Base-by-base conservation (phyloP, 2,888 invertebrate genomes). In the Masnerella sp. region DNA sequence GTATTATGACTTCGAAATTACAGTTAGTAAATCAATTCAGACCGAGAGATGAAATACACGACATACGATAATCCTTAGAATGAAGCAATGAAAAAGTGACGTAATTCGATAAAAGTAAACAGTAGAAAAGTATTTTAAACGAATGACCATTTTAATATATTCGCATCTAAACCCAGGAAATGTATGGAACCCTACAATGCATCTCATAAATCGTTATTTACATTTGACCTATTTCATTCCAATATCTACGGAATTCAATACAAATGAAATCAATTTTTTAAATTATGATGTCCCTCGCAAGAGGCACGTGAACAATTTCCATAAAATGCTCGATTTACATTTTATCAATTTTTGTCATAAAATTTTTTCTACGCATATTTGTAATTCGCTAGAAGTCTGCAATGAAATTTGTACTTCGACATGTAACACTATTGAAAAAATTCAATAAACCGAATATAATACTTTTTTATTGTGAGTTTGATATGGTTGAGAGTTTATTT, bases 201-300 rank as follows among this genome's bases (percentile, higher is more conserved):
- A 34, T 61, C 56, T 56, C 42, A 59, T 67, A 49, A 67, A 73
- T 68, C 56, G 45, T 56, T 61, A 72, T 72, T 72, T 67, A 62
- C 42, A 73, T 67, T 62, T 62, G 67, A 67, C 73, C 72, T 61
- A 72, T 51, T 67, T 73, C 18, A 61, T 43, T 42, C 20, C 43
- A 54, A 43, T 67, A 54, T 62, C 61, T 36, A 54, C 17, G 32
- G 40, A 67, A 47, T 54, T 59, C 47, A 42, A 61, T 61, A 65
- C 61, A 65, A 67, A 72, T 72, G 51, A 67, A 73, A 62, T 67
- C 42, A 67, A 61, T 49, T 56, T 61, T 61, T 67, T 30, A 67
- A 73, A 73, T 67, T 61, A 67, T 61, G 47, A 73, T 51, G 52
- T 67, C 14, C 42, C 36, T 49, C 28, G 38, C 42, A 49, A 58